Evolutionary conservation across 2,113 vertebrate species (phyloP), one percentile per base, ranked within the genome.

Genomic region (Nothocercus julius): DNA sequence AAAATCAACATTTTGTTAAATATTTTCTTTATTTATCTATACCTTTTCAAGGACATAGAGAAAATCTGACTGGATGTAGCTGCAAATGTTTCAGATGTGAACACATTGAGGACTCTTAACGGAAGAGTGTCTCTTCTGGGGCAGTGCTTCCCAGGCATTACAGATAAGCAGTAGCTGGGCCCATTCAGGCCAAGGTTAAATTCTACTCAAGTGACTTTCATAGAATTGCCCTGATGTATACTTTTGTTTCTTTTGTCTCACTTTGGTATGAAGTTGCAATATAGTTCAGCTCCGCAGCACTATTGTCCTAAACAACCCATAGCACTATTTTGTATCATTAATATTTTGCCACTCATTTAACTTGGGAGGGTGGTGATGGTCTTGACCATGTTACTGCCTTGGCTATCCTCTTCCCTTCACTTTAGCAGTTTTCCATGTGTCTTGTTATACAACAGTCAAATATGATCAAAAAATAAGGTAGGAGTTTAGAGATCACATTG

Each of bases 381-480:
- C 32, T 79, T 63, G n/a, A 38, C 44, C 28, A 20, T 6, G 4
- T 61, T 63, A 13, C 81, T 78, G 69, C 53, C 73, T 83, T 70
- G 54, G 44, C 7, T 82, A 11, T 5, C 17, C 81, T 73, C 84
- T 69, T 14, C 16, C 6, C 28, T 74, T 94, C 17, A 7, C 49
- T 76, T 82, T 56, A 51, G 10, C 19, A 30, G 34, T 86, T 89
- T 72, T 82, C 58, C 69, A 30, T 78, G 19, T 78, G 42, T 68
- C 54, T 77, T 90, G 20, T 88, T 93, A 76, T 18, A 59, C 92
- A 95, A 38, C 53, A 64, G 85, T 92, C 76, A 96, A 90, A 80
- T 53, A 9, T 58, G n/a, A 66, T 85, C 19, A 70, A 90, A 94
- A 42, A 58, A 9, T 28, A 56, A 56, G 54, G 64, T 67, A 64